phyloP scores from a whole-genome alignment of 2,797 vertebrate species.

The Zonotrichia albicollis region DNA sequence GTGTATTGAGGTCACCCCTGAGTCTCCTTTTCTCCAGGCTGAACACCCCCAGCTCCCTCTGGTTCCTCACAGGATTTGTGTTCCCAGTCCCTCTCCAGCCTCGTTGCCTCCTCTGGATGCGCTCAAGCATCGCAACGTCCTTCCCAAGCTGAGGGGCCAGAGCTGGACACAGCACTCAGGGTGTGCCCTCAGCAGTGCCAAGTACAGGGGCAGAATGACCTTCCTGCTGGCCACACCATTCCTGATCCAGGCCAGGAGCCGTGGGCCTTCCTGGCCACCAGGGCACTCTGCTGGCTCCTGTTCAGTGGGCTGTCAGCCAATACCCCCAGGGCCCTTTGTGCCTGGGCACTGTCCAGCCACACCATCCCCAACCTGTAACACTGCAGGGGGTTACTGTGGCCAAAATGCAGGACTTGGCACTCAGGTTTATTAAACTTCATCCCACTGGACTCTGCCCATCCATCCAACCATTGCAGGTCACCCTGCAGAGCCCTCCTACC shows the following conservation, averaged over 20 bases:
- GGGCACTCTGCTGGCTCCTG: neutral
- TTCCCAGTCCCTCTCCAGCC: neutral
- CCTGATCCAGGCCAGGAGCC: neutral
- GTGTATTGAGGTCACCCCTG: neutral
- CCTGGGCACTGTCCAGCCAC: neutral
- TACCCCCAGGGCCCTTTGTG: neutral
- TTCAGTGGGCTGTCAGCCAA: fast-evolving
- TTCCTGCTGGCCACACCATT: neutral
- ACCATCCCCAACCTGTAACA: fast-evolving
- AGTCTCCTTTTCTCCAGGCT: neutral
- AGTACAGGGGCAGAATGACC: neutral
- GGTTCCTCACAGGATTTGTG: neutral
- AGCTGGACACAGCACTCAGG: neutral
- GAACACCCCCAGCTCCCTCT: neutral
- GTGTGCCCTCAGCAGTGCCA: fast-evolving
- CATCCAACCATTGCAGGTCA: too few relatives aligned
- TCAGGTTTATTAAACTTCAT: neutral
- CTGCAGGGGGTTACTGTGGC: neutral
- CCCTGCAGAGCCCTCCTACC: neutral
- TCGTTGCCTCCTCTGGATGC: neutral
- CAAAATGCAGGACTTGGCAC: neutral
- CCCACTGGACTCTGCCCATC: neutral
- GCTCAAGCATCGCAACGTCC: fast-evolving
- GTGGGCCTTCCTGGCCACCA: neutral
- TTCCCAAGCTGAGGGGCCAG: neutral